Evolutionary conservation across 2,797 vertebrate species (phyloP), one percentile per base, ranked within the genome.

Genomic region (Erithacus rubecula): DNA sequence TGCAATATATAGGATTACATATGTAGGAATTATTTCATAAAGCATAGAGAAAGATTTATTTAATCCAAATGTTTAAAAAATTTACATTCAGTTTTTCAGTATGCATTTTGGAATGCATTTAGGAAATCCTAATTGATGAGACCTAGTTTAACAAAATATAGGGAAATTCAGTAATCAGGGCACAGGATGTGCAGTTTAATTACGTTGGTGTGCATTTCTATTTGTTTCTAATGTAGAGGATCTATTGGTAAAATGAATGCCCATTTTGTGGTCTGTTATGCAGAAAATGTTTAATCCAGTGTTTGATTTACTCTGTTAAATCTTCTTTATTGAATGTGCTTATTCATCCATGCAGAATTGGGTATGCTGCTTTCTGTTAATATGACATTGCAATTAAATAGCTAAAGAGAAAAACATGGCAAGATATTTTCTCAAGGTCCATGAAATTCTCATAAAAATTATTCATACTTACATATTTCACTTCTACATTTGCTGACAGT

Each of bases 211-310:
- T 94, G 96, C 89, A 94, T 94, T 98, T 97, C 87, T 96, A 87
- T 97, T 97, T 97, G 95, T 96, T 98, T 97, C 95, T 96, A 97
- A 97, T 94, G 93, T 62, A 90, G 96, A 96, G 69, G 90, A 96
- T 96, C 96, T 93, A 94, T 90, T 97, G 97, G 97, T 95, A 97
- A 97, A 98, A 97, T 97, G 95, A 98, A 98, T 97, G 95, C 95
- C 95, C 96, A 98, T 98, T 98, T 98, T 98, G 96, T 97, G 97
- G 97, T 98, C 97, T 97, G 97, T 98, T 98, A 98, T 97, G 97
- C 97, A 97, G 97, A 98, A 98, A 98, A 98, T 97, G 95, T 98
- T 98, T 97, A 98, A 98, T 98, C 96, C 96, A 96, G 90, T 96
- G 95, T 98, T 98, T 98, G 96, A 98, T 98, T 98, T 98, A 97